phyloP scores from a whole-genome alignment of 2,113 vertebrate genomes.

The Prunella himalayana region DNA sequence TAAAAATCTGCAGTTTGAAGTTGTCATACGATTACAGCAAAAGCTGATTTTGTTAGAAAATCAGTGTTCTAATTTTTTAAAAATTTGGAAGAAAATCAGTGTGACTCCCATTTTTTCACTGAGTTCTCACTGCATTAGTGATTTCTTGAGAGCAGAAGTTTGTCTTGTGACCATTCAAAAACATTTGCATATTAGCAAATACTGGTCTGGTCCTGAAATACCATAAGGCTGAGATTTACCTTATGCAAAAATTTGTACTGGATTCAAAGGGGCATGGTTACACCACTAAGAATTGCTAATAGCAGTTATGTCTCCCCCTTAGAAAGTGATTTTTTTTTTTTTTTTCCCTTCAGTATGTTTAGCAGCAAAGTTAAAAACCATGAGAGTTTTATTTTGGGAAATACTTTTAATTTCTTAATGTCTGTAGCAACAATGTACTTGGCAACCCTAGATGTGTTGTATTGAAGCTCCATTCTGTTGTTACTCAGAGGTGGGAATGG shows the following conservation, averaged over 20 bases:
- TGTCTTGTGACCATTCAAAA: not conserved
- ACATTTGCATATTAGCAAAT: not conserved
- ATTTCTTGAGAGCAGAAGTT: not conserved
- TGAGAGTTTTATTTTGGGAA: not conserved
- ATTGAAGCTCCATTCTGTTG: not conserved
- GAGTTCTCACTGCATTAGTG: not conserved
- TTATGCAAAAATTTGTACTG: not conserved
- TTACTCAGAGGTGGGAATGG: not conserved
- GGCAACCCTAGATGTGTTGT: not conserved
- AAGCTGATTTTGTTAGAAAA: not conserved
- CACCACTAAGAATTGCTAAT: not conserved
- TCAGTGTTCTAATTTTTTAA: not conserved
- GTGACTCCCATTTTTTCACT: rapidly evolving
- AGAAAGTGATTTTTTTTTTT: not conserved
- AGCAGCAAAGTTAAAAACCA: not conserved
- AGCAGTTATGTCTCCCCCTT: not conserved
- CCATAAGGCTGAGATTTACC: not conserved
- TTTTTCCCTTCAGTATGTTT: not conserved
- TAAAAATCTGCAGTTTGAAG: not conserved
- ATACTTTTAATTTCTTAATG: not conserved
- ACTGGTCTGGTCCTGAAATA: not conserved
- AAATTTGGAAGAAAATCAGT: not conserved
- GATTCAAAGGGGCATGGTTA: not conserved
- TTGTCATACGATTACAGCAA: not conserved
- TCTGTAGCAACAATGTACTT: not conserved